Conservation (phyloP, 2,888 invertebrate species). For the Ecliptopera silaceata region DNA sequence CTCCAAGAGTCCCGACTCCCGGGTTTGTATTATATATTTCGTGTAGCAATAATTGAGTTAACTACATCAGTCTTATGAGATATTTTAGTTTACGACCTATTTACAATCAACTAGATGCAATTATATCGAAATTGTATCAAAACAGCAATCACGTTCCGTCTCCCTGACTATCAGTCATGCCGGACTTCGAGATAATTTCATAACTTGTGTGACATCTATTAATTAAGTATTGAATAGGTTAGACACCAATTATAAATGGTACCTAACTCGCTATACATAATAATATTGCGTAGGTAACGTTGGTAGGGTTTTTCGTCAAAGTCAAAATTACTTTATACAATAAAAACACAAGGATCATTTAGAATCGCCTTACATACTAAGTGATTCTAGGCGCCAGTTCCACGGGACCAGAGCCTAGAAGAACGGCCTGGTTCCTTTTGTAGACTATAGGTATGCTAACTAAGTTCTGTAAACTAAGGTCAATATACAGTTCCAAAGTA, state of each 20-base stretch:
- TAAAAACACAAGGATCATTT: too few species aligned
- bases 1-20: neutral
- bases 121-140: conserved; percentile 15
- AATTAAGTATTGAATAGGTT: conserved; percentile 16
- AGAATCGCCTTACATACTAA: too few species aligned
- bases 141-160: conserved; percentile 31
- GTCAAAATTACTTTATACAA: too few species aligned
- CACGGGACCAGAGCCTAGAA: too few species aligned
- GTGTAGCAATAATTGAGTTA: neutral
- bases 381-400: too few species aligned
- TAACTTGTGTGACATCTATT: conserved; percentile 22
- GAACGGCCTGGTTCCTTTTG: too few species aligned
- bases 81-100: neutral
- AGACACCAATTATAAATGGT: conserved; percentile 14
- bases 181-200: conserved; percentile 33
- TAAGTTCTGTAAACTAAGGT: too few species aligned
- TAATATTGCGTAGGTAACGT: neutral
- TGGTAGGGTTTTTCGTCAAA: too few species aligned
- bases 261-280: conserved; percentile 3
- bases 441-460: too few species aligned
- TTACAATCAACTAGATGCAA: conserved; percentile 10
- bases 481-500: too few species aligned
- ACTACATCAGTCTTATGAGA: neutral
- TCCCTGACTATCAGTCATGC: conserved; percentile 30
- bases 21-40: neutral